Conservation (phyloP, 2,797 vertebrate species). For the Pampus argenteus region DNA sequence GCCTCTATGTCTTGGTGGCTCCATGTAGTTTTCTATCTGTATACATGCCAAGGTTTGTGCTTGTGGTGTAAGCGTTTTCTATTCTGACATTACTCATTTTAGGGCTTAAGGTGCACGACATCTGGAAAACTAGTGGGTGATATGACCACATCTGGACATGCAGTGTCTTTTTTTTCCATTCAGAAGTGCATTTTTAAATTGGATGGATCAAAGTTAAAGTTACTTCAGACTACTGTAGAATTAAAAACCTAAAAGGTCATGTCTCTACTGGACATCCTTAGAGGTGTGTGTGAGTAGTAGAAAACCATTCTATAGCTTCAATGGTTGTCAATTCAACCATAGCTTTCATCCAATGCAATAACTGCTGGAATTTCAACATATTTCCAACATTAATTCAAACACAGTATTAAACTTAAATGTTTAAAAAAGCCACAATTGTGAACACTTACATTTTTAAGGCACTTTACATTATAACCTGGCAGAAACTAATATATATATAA, state of each 20-base stretch:
- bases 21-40: conserved; percentile 33
- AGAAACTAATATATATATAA: too few relatives aligned
- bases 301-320: too few relatives aligned
- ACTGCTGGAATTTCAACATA: too few relatives aligned
- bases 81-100: conserved; percentile 14
- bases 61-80: conserved; percentile 33
- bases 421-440: too few relatives aligned
- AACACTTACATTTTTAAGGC: too few relatives aligned
- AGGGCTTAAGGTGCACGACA: conserved; percentile 9
- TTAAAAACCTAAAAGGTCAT: neutral
- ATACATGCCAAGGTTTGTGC: conserved; percentile 38
- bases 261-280: too few relatives aligned
- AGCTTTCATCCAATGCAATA: too few relatives aligned
- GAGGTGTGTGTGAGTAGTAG: too few relatives aligned
- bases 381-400: too few relatives aligned
- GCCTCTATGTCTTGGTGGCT: conserved; percentile 61
- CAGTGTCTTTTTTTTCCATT: conserved; percentile 4
- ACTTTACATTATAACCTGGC: too few relatives aligned
- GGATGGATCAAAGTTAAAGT: neutral
- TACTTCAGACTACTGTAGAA: neutral
- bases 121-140: conserved; percentile 26
- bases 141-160: neutral
- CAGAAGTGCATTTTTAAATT: conserved; percentile 2
- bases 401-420: too few relatives aligned
- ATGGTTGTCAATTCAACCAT: too few relatives aligned